Base-by-base conservation (phyloP, 2,113 vertebrate species). In the Desmodus rotundus region DNA sequence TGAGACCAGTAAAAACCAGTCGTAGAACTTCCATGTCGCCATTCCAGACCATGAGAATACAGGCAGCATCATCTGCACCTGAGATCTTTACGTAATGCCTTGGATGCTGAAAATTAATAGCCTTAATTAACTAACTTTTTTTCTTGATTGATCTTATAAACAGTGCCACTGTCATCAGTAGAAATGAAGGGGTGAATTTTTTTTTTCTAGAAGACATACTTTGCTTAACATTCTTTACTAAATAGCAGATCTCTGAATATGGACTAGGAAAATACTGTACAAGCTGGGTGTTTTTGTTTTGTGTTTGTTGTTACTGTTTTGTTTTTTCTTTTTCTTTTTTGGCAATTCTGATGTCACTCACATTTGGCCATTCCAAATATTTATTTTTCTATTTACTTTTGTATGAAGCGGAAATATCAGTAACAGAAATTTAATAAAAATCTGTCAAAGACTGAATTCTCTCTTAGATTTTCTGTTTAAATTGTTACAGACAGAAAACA, bases 321-420 rank as follows among this genome's bases (percentile, higher is more conserved):
- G 4, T 43, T 4, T 17, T 56, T 26, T 95, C 8, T 56, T 52
- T 13, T 28, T 61, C 28, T 12, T 63, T 63, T 72, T 45, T n/a
- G 33, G 43, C 24, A 77, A 83, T 63, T 36, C n/a, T 91, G 24
- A 82, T 86, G 20, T 82, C 47, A 22, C 20, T 77, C 47, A 33
- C 26, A 45, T 61, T 38, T 91, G 31, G 41, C 33, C n/a, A 82
- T 38, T 56, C 33, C 41, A 84, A 81, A 6, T 84, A 43, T 22
- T 90, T 78, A 19, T 85, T 72, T 90, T 70, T 54, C n/a, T 85
- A 47, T 45, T 73, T 94, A 36, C 58, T 92, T 92, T 90, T 52
- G 45, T 52, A 76, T 74, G 89, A 92, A 93, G 47, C 41, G 85
- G 28, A 83, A 91, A 67, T n/a, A 84, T 20, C 58, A 89, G 43